Percentiles rank a stretch among this genome's conserved stretches.
Conservation (phyloP, 2,888 invertebrate species). For the Pristionchus fissidentatus region DNA sequence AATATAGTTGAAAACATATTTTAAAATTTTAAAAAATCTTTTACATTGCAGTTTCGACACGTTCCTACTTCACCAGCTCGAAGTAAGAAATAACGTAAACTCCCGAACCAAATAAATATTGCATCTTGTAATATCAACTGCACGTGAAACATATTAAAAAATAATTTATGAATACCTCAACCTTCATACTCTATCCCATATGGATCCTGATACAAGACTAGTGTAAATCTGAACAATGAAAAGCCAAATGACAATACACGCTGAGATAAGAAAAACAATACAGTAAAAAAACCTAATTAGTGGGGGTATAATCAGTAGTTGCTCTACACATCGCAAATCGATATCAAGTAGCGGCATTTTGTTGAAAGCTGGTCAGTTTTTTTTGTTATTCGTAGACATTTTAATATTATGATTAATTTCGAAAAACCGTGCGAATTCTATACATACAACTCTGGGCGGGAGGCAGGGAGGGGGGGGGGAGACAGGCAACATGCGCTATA, state of each 20-base stretch:
- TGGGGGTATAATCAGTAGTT: slow-evolving; percentile 5
- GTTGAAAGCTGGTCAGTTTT: no score
- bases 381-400: slow-evolving; percentile 12
- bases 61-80: no score
- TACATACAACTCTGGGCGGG: not conserved
- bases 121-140: not conserved
- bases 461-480: not conserved
- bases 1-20: no score
- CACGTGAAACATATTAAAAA: not conserved
- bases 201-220: slow-evolving; percentile 25
- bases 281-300: not conserved
- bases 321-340: slow-evolving; percentile 11
- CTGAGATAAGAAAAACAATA: slow-evolving; percentile 7
- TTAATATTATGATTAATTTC: slow-evolving; percentile 32
- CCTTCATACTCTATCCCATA: no score
- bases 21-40: no score
- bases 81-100: no score
- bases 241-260: slow-evolving; percentile 24
- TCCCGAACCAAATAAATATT: not conserved
- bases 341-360: slow-evolving; percentile 18
- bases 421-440: slow-evolving; percentile 13
- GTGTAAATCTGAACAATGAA: slow-evolving; percentile 34
- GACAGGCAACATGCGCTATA: not conserved
- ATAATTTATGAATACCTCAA: no score
- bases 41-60: no score